Conservation (phyloP, 2,797 vertebrate species). For the Chelonia mydas region DNA sequence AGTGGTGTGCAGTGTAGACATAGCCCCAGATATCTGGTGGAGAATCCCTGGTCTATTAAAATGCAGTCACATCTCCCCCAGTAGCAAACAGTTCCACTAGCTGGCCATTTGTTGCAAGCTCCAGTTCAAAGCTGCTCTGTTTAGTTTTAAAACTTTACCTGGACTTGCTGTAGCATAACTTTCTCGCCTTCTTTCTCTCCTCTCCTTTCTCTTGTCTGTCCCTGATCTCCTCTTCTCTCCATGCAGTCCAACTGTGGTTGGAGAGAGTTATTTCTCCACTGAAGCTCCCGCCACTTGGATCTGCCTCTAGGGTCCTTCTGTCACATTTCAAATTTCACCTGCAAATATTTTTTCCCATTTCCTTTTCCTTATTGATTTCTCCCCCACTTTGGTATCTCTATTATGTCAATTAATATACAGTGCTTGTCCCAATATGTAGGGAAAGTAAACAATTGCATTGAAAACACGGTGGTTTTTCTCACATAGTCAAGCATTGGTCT, state of each 20-base stretch:
- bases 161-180: neutral
- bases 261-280: neutral
- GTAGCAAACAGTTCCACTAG: neutral
- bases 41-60: neutral
- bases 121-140: neutral
- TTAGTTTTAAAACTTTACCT: neutral
- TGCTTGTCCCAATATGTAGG: neutral
- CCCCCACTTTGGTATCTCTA: neutral
- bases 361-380: neutral
- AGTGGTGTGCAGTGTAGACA: neutral
- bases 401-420: neutral
- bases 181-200: neutral
- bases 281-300: neutral
- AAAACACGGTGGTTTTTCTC: neutral
- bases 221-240: neutral
- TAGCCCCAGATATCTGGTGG: neutral
- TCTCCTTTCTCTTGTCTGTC: neutral
- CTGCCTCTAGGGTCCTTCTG: fast-evolving
- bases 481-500: neutral
- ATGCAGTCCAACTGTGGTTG: neutral
- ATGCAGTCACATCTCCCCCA: neutral
- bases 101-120: neutral
- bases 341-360: neutral
- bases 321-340: neutral
- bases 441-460: neutral